Evolutionary conservation across 2,113 vertebrate genomes (phyloP).

Genomic region (Bungarus multicinctus): DNA sequence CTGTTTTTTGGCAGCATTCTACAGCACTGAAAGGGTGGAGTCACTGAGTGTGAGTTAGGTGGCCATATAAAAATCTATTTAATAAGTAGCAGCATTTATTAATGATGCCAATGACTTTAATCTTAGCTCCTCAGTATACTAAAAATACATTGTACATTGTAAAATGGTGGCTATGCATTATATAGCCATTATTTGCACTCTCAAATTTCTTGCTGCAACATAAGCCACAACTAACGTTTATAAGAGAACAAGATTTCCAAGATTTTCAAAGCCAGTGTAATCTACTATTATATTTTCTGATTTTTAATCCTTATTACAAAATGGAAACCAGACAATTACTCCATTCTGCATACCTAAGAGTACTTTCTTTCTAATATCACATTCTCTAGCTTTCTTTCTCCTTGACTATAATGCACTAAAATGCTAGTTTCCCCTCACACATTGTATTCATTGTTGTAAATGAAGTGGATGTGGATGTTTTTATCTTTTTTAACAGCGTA

Average conservation of each 20-base stretch:
- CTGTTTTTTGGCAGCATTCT: too few relatives aligned
- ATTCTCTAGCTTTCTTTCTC: background rate
- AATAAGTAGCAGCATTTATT: background rate
- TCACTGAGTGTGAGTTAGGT: background rate
- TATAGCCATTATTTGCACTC: background rate
- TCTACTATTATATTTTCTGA: background rate
- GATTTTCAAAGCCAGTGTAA: background rate
- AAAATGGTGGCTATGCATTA: background rate
- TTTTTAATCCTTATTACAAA: background rate
- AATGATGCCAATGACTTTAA: background rate
- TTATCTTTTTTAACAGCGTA: background rate
- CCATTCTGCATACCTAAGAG: background rate
- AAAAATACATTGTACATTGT: background rate
- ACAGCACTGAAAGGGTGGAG: background rate
- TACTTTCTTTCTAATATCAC: background rate
- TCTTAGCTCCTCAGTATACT: background rate
- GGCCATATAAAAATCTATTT: background rate
- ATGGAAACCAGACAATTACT: background rate
- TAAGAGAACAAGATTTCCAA: background rate
- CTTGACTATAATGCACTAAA: background rate
- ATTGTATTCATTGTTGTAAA: background rate
- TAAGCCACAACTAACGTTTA: background rate
- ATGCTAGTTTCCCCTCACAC: background rate
- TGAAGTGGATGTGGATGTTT: background rate
- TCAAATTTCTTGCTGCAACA: background rate